Base-by-base conservation (phyloP, 2,888 invertebrate species). In the Orthosia cruda region DNA sequence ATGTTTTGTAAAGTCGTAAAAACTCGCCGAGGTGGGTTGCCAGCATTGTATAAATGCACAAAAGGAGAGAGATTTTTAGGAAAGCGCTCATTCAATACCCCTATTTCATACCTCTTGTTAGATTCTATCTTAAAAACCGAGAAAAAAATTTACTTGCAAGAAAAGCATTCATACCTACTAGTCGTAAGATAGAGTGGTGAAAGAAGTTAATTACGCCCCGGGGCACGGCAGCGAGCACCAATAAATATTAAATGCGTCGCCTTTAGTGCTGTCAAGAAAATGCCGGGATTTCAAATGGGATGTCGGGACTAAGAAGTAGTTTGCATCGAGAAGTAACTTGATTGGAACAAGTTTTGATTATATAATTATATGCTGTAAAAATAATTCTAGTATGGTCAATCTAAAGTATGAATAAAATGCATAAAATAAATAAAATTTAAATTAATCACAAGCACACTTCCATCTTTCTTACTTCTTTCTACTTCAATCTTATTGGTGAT, bases 231-330 rank as follows among this genome's bases (percentile, higher is more conserved):
- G 65, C 58, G 20, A 68, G 32, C 64, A 62, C 64, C 69, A 71
- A 79, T 82, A 83, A 83, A 82, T 83, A 83, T 74, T 79, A 63
- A 52, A 83, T 74, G 71, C 26, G 26, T 57, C 26, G 45, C 20
- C 73, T 57, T 47, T 62, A 73, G 72, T 67, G 78, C 49, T 77
- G 82, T 68, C 77, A 65, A 26, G 57, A 50, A 69, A 74, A 71
- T 23, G 3, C 59, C 71, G 67, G 67, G 63, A 76, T 71, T 58
- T 58, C 12, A 16, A 69, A 52, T 32, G 49, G 65, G 4, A 20
- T 66, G 49, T 32, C 40, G 7, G 40, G 16, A 0, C 23, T 52
- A 26, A 7, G 26, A 13, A 0, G 23, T 52, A n/a, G 50, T 66
- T 66, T 72, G 72, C 20, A 62, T 52, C 11, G 12, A 18, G 20